phyloP scores from a whole-genome alignment of 2,888 invertebrate genomes.

The Hydropsyche betteni region DNA sequence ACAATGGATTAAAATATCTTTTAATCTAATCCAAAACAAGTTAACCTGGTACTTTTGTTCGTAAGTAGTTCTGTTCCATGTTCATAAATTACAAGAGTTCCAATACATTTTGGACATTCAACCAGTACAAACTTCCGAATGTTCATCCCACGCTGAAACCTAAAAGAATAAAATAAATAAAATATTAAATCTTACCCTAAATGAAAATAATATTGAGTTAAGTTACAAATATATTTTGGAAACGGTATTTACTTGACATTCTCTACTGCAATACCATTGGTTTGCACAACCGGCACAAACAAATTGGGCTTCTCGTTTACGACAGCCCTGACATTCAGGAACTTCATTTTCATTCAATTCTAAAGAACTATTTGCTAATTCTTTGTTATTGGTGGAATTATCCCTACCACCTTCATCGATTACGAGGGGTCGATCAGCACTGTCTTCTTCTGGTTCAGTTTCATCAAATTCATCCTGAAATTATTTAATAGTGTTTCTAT shows the following conservation, averaged over 20 bases:
- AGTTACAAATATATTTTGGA: constrained; percentile 31
- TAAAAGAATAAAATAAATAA: constrained; percentile 59
- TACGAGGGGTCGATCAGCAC: constrained; percentile 60
- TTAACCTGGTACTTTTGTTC: neutral
- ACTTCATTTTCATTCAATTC: constrained; percentile 61
- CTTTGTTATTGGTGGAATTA: constrained; percentile 54
- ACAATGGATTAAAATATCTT: neutral
- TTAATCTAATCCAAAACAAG: too few species aligned
- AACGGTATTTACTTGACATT: constrained; percentile 79
- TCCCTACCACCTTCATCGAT: constrained; percentile 68
- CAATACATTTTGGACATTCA: constrained; percentile 59
- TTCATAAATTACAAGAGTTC: too few species aligned
- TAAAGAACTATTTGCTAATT: constrained; percentile 60
- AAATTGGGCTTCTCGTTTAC: constrained; percentile 82
- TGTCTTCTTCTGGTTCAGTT: constrained; percentile 71
- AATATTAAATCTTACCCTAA: constrained; percentile 42
- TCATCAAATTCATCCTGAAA: constrained; percentile 52
- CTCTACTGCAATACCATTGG: constrained; percentile 94
- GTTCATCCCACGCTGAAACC: constrained; percentile 89
- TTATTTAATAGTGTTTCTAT: too few species aligned
- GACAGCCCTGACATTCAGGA: constrained; percentile 87
- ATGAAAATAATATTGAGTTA: too few species aligned
- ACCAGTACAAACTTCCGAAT: constrained; percentile 85
- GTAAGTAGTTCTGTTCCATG: neutral
- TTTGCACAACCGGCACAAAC: constrained; percentile 91